Conservation (phyloP, 2,888 invertebrate species). For the Microctonus aethiopoides region DNA sequence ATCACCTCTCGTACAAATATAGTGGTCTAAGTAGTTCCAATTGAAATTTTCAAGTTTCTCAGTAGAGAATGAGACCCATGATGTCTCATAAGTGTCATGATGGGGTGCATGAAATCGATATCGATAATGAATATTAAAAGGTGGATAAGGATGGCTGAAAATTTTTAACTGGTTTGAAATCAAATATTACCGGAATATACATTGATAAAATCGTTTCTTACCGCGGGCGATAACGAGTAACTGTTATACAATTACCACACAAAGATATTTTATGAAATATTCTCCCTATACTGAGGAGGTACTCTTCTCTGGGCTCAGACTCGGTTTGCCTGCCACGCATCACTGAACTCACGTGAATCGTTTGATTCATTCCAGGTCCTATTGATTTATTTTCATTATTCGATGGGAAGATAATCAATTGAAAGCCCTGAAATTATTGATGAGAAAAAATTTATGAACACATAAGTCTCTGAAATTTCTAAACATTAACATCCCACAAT, state of each 20-base stretch:
- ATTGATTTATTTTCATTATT: constrained; percentile 56
- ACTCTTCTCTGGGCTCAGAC: constrained; percentile 76
- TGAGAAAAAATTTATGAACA: not conserved
- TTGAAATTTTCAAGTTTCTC: constrained; percentile 96
- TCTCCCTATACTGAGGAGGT: constrained; percentile 90
- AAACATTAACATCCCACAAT: too few species aligned
- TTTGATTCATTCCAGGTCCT: constrained; percentile 55
- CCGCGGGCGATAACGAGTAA: constrained; percentile 95
- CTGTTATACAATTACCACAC: constrained; percentile 89
- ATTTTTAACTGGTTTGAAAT: constrained; percentile 17
- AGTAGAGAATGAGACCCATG: constrained; percentile 93
- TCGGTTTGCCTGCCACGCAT: constrained; percentile 65
- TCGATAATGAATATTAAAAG: constrained; percentile 90
- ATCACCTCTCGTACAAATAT: constrained; percentile 94
- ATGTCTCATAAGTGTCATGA: constrained; percentile 92
- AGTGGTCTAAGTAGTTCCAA: constrained; percentile 98
- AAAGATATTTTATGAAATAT: constrained; percentile 93
- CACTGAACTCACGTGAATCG: constrained; percentile 59
- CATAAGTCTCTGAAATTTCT: too few species aligned
- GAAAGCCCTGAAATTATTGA: constrained; percentile 77
- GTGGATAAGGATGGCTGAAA: constrained; percentile 91
- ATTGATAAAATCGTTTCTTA: constrained; percentile 60
- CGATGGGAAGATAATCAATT: constrained; percentile 76
- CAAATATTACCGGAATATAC: not conserved
- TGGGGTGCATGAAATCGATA: constrained; percentile 94